Conservation (phyloP, 2,888 invertebrate species). For the Aphrophora alni region DNA sequence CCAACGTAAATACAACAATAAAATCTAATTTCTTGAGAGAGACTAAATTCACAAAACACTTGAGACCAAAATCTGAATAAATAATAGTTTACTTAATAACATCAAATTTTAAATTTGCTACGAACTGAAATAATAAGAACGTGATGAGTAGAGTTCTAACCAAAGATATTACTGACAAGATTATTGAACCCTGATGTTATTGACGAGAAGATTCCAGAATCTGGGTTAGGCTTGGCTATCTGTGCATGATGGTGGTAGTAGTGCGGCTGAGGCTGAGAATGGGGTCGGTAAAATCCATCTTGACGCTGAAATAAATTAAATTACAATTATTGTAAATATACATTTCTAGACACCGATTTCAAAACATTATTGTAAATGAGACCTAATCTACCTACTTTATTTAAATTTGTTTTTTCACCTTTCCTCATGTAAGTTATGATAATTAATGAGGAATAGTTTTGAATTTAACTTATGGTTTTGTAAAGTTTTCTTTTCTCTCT, state of each 20-base stretch:
- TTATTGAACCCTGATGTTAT: slow-evolving; percentile 79
- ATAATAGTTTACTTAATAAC: not conserved
- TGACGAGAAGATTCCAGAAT: slow-evolving; percentile 73
- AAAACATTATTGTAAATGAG: no score
- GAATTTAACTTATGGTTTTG: no score
- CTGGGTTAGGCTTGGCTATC: slow-evolving; percentile 58
- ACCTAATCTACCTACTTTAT: no score
- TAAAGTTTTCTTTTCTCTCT: no score
- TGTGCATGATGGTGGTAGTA: slow-evolving; percentile 60
- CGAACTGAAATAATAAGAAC: not conserved
- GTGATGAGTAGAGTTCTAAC: slow-evolving; percentile 58
- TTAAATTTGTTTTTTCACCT: no score
- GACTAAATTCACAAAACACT: not conserved
- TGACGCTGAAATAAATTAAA: slow-evolving; percentile 49
- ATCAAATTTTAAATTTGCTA: not conserved
- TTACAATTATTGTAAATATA: no score
- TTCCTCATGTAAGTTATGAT: no score
- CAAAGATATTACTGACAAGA: slow-evolving; percentile 79
- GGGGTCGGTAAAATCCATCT: slow-evolving; percentile 66
- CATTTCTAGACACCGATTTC: no score
- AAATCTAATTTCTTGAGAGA: not conserved
- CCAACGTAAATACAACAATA: not conserved
- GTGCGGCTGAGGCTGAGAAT: slow-evolving; percentile 56
- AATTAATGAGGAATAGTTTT: no score
- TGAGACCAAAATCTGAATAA: not conserved